Evolutionary conservation across 2,888 invertebrate genomes (phyloP).

Genomic region (Notocelia uddmanniana): DNA sequence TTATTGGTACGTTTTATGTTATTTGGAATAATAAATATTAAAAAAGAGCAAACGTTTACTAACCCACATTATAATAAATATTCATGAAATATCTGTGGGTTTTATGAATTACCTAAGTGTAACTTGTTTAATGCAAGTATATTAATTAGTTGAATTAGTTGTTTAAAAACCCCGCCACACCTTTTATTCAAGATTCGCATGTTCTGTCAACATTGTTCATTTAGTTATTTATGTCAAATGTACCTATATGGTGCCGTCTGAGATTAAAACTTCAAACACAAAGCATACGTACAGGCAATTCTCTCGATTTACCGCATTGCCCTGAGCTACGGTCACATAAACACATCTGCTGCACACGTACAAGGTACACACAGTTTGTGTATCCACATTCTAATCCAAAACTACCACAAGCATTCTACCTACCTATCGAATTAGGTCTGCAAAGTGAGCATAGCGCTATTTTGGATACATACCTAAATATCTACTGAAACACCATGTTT

Average conservation of each 20-base stretch:
- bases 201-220: background rate
- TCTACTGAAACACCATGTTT: constrained; percentile 12
- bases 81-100: too few species aligned
- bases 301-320: constrained; percentile 59
- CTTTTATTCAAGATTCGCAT: background rate
- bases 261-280: background rate
- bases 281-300: constrained; percentile 37
- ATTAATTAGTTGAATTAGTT: too few species aligned
- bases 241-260: background rate
- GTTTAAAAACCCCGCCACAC: too few species aligned
- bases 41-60: too few species aligned
- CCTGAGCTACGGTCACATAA: constrained; percentile 44
- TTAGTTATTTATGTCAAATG: background rate
- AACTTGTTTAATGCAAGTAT: too few species aligned
- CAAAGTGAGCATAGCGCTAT: constrained; percentile 22
- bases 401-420: constrained; percentile 40
- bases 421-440: constrained; percentile 23
- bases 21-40: too few species aligned
- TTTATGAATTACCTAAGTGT: too few species aligned
- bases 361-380: constrained; percentile 43
- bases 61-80: too few species aligned
- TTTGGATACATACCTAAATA: background rate
- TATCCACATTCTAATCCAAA: constrained; percentile 45
- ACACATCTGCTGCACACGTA: constrained; percentile 38
- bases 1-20: background rate